Base-by-base conservation (phyloP, 1,140 invertebrate genomes). In the Drosophila littoralis region DNA sequence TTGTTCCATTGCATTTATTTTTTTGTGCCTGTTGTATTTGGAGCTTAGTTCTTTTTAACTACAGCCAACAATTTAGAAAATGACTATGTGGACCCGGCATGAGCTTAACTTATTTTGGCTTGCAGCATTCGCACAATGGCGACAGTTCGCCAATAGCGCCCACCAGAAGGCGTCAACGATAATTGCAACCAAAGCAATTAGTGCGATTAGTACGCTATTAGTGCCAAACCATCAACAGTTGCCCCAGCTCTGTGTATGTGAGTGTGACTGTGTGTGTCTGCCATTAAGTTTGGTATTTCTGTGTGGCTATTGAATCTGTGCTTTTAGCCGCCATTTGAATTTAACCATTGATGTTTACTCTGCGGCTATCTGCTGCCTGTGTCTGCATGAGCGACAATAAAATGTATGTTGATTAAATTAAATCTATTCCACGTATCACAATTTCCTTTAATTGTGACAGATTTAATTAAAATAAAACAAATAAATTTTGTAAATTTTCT, bases 121-220 rank as follows among this genome's bases (percentile, higher is more conserved):
- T 68, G 50, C 69, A 60, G 45, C 38, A 28, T 36, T 38, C 13
- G 33, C 70, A 70, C 50, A 70, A 71, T 55, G 35, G 55, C 54
- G 46, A 55, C 38, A 68, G 51, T 42, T 51, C 48, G 13, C 43
- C 40, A n/a, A 17, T 33, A 15, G 46, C 8, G 57, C 13, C 70
- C 6, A 13, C 51, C 52, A 57, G 51, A 43, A 67, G 59, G 77
- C 80, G 84, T 73, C 60, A 83, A 69, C 71, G 84, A 89, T 89
- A 89, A 89, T 89, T 89, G 84, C 80, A 73, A 70, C 85, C 85
- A 88, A 73, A 89, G 84, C 84, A 89, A 89, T 89, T 89, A 89
- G 84, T 71, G 72, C 80, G 85, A 89, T 89, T 89, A 89, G 85
- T 89, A 60, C 84, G 77, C 85, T 85, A 88, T 88, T 88, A 88